Evolutionary conservation across 1,140 invertebrate species (phyloP).

Genomic region (Ceratosolen solmsi): DNA sequence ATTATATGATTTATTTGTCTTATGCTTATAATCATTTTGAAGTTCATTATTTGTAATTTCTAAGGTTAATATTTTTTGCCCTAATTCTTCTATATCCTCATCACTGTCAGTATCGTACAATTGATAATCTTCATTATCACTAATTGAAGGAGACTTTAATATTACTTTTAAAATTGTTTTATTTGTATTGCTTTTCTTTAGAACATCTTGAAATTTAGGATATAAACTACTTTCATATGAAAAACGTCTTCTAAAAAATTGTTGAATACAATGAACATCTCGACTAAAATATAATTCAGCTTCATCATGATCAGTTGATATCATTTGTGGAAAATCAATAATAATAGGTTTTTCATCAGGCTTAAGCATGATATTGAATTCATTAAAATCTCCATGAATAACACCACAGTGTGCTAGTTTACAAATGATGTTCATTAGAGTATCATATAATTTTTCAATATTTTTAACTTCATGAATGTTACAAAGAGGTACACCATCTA

Average conservation of each 20-base stretch:
- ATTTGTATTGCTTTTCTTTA: conserved; percentile 65
- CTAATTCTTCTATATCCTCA: conserved; percentile 64
- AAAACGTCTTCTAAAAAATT: conserved; percentile 95
- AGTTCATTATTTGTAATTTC: conserved; percentile 14
- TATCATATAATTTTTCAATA: conserved; percentile 89
- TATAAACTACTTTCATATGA: conserved; percentile 91
- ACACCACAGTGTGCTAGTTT: conserved; percentile 93
- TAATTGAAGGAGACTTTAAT: conserved; percentile 22
- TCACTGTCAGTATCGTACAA: conserved; percentile 60
- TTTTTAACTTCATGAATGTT: conserved; percentile 87
- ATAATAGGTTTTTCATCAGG: conserved; percentile 88
- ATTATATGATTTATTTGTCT: too few relatives aligned
- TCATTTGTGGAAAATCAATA: conserved; percentile 99
- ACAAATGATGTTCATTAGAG: conserved; percentile 96
- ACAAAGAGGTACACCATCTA: conserved; percentile 85
- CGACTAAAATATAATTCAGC: conserved; percentile 96
- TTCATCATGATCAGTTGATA: conserved; percentile 93
- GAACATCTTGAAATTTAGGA: conserved; percentile 89
- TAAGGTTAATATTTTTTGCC: conserved; percentile 51
- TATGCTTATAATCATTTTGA: too few relatives aligned
- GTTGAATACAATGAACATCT: conserved; percentile 93
- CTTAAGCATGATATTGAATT: conserved; percentile 96
- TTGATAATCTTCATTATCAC: conserved; percentile 63
- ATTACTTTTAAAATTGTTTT: conserved; percentile 32
- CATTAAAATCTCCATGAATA: conserved; percentile 99